Base-by-base conservation (phyloP, 2,797 vertebrate genomes). In the Enteromius mattozi region DNA sequence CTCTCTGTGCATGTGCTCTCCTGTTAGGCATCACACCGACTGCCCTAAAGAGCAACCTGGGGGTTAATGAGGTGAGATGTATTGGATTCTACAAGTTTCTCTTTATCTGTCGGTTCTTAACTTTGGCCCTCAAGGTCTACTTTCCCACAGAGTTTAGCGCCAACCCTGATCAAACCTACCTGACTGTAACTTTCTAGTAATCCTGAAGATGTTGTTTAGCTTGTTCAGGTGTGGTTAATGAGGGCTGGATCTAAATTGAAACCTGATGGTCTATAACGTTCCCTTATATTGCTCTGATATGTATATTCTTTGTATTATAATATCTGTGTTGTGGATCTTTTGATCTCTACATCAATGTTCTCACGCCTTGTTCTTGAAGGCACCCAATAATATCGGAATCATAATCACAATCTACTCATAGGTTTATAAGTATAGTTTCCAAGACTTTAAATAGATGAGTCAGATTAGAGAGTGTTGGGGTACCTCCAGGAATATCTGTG, bases 1-100 rank as follows among this genome's bases (percentile, higher is more conserved):
- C 89, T 2, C n/a, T 88, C 24, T 68, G 59, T 0, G 84, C 88
- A 19, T 88, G 74, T 4, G 69, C 80, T 16, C 66, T 86, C 12
- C 78, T 90, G 24, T 45, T 84, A 30, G 79, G 56, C 35, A 63
- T 87, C 14, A 69, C 40, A n/a, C 88, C 89, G 1, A 9, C 49
- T 21, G 16, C 71, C 0, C 56, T 33, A 16, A 56, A 21, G 7
- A 80, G 78, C 16, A 56, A 85, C 12, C 42, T 86, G 83, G 89
- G 86, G 0, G 19, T 87, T 24, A 90, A 88, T 83, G 74, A 88
- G 86, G 88, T 89, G 40, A 86, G 88, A 78, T 14, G n/a, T 42
- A 47, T 37, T 16, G 7, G 19, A 9, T 40, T 17, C 9, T 33
- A 65, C 2, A 30, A 37, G 17, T 37, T 30, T 77, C 7, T 65